phyloP scores from a whole-genome alignment of 1,140 invertebrate species.

The Chrysopa pallens region DNA sequence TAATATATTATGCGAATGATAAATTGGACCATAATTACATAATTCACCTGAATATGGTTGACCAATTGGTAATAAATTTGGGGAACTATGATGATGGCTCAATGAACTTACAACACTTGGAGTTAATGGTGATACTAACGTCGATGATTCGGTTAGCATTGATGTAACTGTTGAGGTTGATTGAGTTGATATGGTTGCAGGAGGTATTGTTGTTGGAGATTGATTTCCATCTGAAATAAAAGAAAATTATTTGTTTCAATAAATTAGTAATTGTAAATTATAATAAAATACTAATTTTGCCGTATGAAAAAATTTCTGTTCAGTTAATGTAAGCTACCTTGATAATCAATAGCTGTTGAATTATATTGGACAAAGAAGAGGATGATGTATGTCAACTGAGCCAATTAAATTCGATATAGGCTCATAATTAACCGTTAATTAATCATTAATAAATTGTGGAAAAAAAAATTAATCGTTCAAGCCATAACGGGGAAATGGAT shows the following conservation, averaged over 20 bases:
- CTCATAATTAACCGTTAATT: no score
- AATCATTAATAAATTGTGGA: no score
- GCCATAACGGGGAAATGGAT: no score
- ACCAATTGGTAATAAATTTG: constrained; percentile 11
- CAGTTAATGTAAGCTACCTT: no score
- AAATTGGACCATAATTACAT: constrained; percentile 20
- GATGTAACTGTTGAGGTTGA: not conserved
- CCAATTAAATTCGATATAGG: no score
- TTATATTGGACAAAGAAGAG: no score
- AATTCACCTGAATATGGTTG: constrained; percentile 19
- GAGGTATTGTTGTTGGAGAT: not conserved
- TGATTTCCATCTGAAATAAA: not conserved
- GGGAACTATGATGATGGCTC: not conserved
- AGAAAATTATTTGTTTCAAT: not conserved
- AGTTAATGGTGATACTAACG: not conserved
- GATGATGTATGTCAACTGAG: no score
- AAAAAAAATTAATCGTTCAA: no score
- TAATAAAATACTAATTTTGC: not conserved
- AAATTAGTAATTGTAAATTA: not conserved
- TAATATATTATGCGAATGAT: constrained; percentile 18
- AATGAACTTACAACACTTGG: not conserved
- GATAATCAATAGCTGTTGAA: no score
- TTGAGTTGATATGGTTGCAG: not conserved
- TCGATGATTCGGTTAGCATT: not conserved
- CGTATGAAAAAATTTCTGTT: not conserved